Base-by-base conservation (phyloP, 2,888 invertebrate genomes). In the Cybosia mesomella region DNA sequence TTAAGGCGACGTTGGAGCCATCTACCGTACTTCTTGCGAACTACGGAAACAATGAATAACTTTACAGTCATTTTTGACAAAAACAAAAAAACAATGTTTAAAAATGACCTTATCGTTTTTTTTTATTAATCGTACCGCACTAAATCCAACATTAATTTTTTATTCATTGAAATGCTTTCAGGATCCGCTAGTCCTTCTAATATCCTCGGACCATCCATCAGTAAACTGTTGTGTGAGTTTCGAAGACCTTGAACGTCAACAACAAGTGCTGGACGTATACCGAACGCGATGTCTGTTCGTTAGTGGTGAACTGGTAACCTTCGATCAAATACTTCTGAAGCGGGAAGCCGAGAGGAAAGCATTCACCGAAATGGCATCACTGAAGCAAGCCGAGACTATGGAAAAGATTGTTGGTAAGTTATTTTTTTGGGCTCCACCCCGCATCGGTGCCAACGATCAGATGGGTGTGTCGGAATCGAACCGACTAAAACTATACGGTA, bases 171-270 rank as follows among this genome's bases (percentile, higher is more conserved):
- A 18, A 53, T 28, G 7, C 13, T 68, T 69, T 8, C 79, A 96
- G 95, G 96, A 96, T 81, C 95, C 96, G 0, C 80, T 96, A 60
- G 95, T 96, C 2, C 83, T 92, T 3, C 85, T 96, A 0, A 95
- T 95, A 79, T 92, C 95, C 2, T 92, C 94, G 0, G 93, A 92
- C 73, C 95, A 95, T 77, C 96, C 96, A 0, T 89, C 93, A 1
- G 91, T 96, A 2, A 92, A 91, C 65, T 95, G 96, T 76, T 96
- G 96, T 80, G 85, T 95, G 5, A 95, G 90, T 64, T 95, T 95
- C 70, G 89, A 89, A 5, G 92, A 95, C 79, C 79, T 96, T 4
- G 91, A 91, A 24, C 92, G 93, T 0, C 96, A 96, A 70, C 93
- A 95, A 67, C 89, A 89, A 68, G 85, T 94, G 9, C 87, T 95